phyloP scores from a whole-genome alignment of 2,113 vertebrate genomes.

The Etheostoma cragini region DNA sequence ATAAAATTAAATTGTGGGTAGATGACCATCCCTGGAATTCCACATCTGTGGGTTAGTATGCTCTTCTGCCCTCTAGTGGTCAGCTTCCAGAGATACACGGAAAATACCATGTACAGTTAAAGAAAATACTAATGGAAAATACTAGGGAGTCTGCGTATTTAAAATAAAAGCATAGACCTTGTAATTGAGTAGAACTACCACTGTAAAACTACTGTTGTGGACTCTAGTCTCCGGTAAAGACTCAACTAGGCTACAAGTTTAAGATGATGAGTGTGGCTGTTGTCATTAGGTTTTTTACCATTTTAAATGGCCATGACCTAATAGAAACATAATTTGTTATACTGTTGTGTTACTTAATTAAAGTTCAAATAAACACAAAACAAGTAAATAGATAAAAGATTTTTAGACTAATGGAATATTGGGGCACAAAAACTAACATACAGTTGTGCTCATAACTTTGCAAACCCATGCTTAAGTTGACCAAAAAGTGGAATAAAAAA shows the following conservation, averaged over 20 bases:
- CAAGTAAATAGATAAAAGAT: too few relatives aligned
- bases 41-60: not conserved
- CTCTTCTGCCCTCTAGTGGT: constrained; percentile 21
- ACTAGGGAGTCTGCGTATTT: not conserved
- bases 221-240: fast-evolving
- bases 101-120: not conserved
- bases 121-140: not conserved
- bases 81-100: not conserved
- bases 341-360: too few relatives aligned
- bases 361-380: too few relatives aligned
- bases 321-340: not conserved
- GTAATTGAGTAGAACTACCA: not conserved
- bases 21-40: not conserved
- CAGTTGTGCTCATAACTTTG: too few relatives aligned
- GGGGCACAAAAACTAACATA: not conserved
- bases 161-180: constrained; percentile 37
- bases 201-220: fast-evolving
- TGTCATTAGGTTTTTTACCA: fast-evolving
- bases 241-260: not conserved
- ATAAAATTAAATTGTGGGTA: not conserved
- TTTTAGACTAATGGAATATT: not conserved
- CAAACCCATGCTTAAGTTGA: too few relatives aligned
- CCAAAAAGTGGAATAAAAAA: too few relatives aligned
- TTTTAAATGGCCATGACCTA: not conserved
- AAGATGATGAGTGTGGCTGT: not conserved